These are phyloP conservation scores for Ophion ellenae DNA, from an alignment of 2,888 invertebrate species.

Conservation along the genomic window DNA sequence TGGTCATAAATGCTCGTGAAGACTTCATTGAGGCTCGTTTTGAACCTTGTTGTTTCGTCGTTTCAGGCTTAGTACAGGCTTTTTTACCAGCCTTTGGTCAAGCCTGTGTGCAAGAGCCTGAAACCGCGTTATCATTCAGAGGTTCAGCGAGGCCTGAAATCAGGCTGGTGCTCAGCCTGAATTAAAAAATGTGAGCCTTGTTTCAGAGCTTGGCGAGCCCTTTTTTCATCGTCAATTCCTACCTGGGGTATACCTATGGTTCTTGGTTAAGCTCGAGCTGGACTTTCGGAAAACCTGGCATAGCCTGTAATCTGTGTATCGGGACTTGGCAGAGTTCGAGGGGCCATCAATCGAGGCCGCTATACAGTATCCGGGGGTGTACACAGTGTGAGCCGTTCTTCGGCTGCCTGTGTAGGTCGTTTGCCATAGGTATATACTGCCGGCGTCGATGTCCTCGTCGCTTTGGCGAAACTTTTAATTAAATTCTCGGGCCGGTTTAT, in stretches of 20 bases:
- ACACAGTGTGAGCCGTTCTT: conserved; percentile 2
- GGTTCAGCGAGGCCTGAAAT: no score
- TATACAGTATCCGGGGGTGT: not conserved
- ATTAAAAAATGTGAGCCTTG: no score
- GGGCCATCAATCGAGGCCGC: not conserved
- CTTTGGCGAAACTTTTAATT: conserved; percentile 68
- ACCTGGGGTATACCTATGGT: not conserved
- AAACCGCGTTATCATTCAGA: no score
- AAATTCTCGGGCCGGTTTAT: conserved; percentile 61
- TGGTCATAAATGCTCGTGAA: no score
- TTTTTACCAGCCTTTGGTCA: no score
- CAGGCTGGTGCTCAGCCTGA: no score
- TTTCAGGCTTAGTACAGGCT: no score
- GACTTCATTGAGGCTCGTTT: no score
- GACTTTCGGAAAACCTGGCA: not conserved
- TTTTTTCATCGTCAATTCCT: no score
- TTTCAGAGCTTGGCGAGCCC: no score
- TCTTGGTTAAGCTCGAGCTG: not conserved
- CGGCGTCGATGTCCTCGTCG: conserved; percentile 37
- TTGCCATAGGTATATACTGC: not conserved
- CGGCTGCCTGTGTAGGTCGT: not conserved
- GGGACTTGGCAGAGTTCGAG: not conserved
- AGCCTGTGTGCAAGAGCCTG: no score
- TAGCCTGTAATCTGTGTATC: not conserved
- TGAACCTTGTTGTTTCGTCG: no score